Percentiles rank a stretch among this genome's conserved stretches.
These are phyloP conservation scores for Coluber constrictor DNA, from an alignment of 2,797 vertebrate genomes.

Conservation along the genomic window DNA sequence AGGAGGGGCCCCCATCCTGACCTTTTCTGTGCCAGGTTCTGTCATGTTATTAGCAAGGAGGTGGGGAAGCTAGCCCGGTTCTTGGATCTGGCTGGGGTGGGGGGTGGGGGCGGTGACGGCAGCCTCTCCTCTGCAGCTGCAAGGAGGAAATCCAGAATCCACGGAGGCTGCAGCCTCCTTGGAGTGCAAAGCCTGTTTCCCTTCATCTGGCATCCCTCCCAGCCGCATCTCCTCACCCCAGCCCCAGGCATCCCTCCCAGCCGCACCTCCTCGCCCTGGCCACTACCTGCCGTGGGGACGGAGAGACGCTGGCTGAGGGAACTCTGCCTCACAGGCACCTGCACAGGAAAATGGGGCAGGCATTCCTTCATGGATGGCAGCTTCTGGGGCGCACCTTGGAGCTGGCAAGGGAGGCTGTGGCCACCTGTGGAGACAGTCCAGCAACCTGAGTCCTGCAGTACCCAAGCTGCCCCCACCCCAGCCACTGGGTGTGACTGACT, in stretches of 20 bases:
- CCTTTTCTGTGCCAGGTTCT: neutral
- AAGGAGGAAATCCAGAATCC: neutral
- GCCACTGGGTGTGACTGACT: conserved; percentile 65
- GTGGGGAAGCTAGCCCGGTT: neutral
- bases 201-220: neutral
- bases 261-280: neutral
- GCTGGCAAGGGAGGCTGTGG: conserved; percentile 55
- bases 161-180: neutral
- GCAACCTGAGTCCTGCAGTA: no score
- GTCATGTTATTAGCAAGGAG: neutral
- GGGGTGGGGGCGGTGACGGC: no score
- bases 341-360: conserved; percentile 70
- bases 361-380: conserved; percentile 72
- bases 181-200: neutral
- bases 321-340: conserved; percentile 72
- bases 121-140: neutral
- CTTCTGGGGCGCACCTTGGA: conserved; percentile 72
- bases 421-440: conserved; percentile 69
- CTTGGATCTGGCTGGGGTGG: neutral
- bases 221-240: no score
- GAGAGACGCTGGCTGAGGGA: conserved; percentile 69
- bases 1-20: no score
- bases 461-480: no score
- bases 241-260: no score
- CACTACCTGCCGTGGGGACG: conserved; percentile 73